Evolutionary conservation across 2,113 vertebrate genomes (phyloP), one percentile per base, ranked within the genome.

Genomic region (Alethe castanea): DNA sequence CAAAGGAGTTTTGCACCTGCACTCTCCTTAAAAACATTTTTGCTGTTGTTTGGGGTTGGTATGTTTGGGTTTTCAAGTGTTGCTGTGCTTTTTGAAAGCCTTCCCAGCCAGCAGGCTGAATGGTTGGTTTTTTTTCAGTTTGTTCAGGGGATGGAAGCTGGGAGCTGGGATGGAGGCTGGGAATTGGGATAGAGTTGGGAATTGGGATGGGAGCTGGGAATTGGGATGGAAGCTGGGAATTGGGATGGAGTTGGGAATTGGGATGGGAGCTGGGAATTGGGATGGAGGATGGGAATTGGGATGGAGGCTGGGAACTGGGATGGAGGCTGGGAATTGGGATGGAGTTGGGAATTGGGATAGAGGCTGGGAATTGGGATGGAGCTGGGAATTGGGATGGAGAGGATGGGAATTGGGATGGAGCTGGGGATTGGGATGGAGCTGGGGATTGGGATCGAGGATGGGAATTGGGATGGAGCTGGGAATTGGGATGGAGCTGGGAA

Each of bases 1-100:
- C 6, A 81, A 78, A 86, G n/a, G 47, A 90, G n/a, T 29, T 65
- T 62, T 64, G 81, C 80, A 84, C 86, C 86, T 92, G 83, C 69
- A 31, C 19, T 5, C 26, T 83, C 60, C 59, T 87, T 35, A 16
- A 16, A 90, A 88, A 7, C 2, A 1, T 19, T 66, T 77, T 54
- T 76, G 31, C 66, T 71, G 42, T 29, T 87, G 19, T 66, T 74
- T 84, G 56, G 53, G 24, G 12, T 64, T 45, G 4, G 12, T 42
- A 0, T 53, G 16, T 61, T 77, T 62, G 26, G 61, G 40, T 83
- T 62, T 74, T 12, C 18, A 66, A 53, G 80, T 2, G 19, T 53
- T 26, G 56, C 33, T 76, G 40, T 0, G 2, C 52, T 91, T 70
- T 73, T 35, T 2, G 38, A 45, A 45, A 5, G 54, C 9, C 19